Evolutionary conservation across 2,888 invertebrate genomes (phyloP).

Genomic region (Polylopha cassiicola): DNA sequence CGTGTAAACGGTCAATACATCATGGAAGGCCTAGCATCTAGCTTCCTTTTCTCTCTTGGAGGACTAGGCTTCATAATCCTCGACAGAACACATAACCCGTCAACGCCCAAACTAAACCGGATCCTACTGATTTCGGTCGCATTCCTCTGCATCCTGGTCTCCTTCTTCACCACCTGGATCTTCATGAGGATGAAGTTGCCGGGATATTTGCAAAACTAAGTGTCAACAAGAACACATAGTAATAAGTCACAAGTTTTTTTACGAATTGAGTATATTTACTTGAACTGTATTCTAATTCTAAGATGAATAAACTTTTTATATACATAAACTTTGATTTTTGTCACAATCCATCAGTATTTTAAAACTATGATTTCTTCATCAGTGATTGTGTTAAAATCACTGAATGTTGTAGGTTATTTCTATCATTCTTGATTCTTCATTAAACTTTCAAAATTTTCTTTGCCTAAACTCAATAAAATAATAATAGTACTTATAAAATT

Average conservation of each 20-base stretch:
- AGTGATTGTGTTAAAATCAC: too few relatives aligned
- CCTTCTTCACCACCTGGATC: constrained; percentile 97
- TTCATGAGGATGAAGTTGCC: constrained; percentile 99
- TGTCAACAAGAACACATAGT: constrained; percentile 25
- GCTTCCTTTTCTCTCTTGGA: constrained; percentile 97
- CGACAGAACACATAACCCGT: constrained; percentile 94
- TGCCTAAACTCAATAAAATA: too few relatives aligned
- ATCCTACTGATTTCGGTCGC: constrained; percentile 93
- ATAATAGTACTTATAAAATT: too few relatives aligned
- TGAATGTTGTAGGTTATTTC: too few relatives aligned
- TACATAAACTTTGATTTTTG: too few relatives aligned
- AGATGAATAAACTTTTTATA: constrained; percentile 56
- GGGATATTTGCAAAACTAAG: constrained; percentile 82
- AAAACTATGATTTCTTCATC: too few relatives aligned
- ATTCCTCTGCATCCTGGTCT: constrained; percentile 93
- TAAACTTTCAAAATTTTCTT: too few relatives aligned
- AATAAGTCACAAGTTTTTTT: constrained; percentile 29
- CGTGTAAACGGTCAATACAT: constrained; percentile 99
- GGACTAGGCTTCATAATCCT: constrained; percentile 97
- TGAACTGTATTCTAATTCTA: constrained; percentile 37
- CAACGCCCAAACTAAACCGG: constrained; percentile 92
- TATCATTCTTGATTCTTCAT: too few relatives aligned
- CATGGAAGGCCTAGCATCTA: constrained; percentile 98
- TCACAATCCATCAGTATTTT: neutral
- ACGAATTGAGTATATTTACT: constrained; percentile 19